These are phyloP conservation scores for Pemphredon lugubris DNA, from an alignment of 2,888 invertebrate genomes.

Conservation along the genomic window DNA sequence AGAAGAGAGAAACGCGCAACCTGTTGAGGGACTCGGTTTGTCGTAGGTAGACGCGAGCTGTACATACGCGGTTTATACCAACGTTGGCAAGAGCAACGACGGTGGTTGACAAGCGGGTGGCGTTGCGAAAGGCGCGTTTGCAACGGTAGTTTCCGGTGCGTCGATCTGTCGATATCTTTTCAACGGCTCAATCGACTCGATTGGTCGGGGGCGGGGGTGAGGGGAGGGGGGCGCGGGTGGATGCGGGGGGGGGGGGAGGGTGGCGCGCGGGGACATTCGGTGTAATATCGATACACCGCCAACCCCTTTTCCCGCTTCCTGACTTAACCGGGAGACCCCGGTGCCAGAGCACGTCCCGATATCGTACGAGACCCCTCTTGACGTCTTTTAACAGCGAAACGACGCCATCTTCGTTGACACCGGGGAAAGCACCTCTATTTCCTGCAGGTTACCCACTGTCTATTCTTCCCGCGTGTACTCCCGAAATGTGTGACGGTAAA, in stretches of 20 bases:
- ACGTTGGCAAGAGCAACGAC: slow-evolving; percentile 58
- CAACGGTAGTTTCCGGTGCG: slow-evolving; percentile 67
- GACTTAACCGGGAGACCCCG: slow-evolving; percentile 36
- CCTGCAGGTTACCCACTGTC: slow-evolving; percentile 40
- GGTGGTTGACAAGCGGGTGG: slow-evolving; percentile 56
- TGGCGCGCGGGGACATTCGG: slow-evolving; percentile 19
- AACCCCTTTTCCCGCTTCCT: slow-evolving; percentile 54
- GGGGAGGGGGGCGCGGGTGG: slow-evolving; percentile 12
- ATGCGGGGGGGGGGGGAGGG: slow-evolving; percentile 16
- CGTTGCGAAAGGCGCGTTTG: slow-evolving; percentile 50
- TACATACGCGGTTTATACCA: slow-evolving; percentile 28
- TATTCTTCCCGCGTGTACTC: slow-evolving; percentile 16
- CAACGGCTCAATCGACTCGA: slow-evolving; percentile 56
- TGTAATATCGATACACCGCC: slow-evolving; percentile 52
- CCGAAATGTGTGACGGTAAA: slow-evolving; percentile 7
- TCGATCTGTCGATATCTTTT: slow-evolving; percentile 73
- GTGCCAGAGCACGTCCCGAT: slow-evolving; percentile 32
- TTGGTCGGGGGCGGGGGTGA: slow-evolving; percentile 32
- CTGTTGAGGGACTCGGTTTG: slow-evolving; percentile 70
- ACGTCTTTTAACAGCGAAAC: slow-evolving; percentile 34
- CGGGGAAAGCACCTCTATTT: slow-evolving; percentile 44
- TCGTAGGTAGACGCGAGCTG: slow-evolving; percentile 31
- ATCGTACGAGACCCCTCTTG: slow-evolving; percentile 28
- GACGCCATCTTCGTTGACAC: slow-evolving; percentile 46
- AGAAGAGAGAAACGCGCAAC: slow-evolving; percentile 72